Evolutionary conservation across 2,113 vertebrate species (phyloP).

Genomic region (Lanius ludovicianus): DNA sequence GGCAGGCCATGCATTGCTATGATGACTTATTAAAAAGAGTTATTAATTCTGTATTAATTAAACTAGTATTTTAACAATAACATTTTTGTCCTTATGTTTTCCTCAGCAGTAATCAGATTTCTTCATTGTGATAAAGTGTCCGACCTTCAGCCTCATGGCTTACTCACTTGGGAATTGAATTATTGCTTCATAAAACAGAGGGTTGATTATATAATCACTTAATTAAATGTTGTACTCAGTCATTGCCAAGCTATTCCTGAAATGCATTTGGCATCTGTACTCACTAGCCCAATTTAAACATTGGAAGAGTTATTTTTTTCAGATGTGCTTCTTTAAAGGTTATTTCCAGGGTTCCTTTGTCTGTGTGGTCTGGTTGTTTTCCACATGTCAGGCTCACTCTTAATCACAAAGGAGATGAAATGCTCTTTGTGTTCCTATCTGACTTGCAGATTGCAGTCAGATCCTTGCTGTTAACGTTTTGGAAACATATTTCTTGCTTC

Average conservation of each 20-base stretch:
- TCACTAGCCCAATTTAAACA: slow-evolving; percentile 24
- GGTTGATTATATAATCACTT: slow-evolving; percentile 71
- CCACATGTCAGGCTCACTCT: slow-evolving; percentile 26
- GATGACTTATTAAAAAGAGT: neutral
- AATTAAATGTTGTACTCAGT: slow-evolving; percentile 70
- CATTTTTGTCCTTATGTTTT: slow-evolving; percentile 51
- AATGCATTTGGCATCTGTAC: slow-evolving; percentile 50
- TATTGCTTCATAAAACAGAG: slow-evolving; percentile 68
- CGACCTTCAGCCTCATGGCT: slow-evolving; percentile 37
- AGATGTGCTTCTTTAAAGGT: slow-evolving; percentile 47
- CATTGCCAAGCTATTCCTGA: slow-evolving; percentile 62
- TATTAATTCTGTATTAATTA: slow-evolving; percentile 64
- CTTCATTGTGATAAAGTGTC: slow-evolving; percentile 59
- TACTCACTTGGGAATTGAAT: slow-evolving; percentile 63
- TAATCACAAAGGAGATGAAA: slow-evolving; percentile 39
- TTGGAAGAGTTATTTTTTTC: slow-evolving; percentile 19
- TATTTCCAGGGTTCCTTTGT: slow-evolving; percentile 48
- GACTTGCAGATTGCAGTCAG: slow-evolving; percentile 28
- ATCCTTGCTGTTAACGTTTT: neutral
- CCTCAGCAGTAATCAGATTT: slow-evolving; percentile 51
- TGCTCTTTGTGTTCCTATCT: slow-evolving; percentile 43
- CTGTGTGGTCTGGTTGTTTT: slow-evolving; percentile 48
- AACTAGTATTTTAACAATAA: slow-evolving; percentile 47
- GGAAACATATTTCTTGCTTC: neutral
- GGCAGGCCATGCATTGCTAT: neutral